phyloP scores from a whole-genome alignment of 2,113 vertebrate genomes.

The Muntiacus reevesi region DNA sequence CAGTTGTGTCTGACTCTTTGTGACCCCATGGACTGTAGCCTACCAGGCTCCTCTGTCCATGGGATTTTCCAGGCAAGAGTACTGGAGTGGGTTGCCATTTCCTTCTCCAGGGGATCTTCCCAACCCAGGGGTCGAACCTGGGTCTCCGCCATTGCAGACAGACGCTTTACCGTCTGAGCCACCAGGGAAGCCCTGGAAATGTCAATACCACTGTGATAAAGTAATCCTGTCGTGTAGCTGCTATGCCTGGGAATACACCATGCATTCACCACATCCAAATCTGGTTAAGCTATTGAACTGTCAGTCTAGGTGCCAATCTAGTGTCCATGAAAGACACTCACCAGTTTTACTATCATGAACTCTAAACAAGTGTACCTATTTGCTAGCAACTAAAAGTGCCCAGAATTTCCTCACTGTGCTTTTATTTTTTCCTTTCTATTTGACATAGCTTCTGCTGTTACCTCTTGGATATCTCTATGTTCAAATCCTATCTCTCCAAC shows the following conservation, averaged over 20 bases:
- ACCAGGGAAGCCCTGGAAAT: neutral
- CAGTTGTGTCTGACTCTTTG: too few species aligned
- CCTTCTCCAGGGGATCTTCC: too few species aligned
- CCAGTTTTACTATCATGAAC: neutral
- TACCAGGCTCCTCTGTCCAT: too few species aligned
- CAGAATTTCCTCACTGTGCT: neutral
- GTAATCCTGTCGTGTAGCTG: neutral
- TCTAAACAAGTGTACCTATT: neutral
- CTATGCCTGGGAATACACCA: neutral
- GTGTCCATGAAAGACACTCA: neutral
- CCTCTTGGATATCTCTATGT: neutral
- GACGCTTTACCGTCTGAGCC: too few species aligned
- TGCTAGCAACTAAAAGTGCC: neutral
- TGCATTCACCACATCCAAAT: neutral
- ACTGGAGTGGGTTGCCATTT: too few species aligned
- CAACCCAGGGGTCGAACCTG: too few species aligned
- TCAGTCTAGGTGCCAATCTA: neutral
- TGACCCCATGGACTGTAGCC: too few species aligned
- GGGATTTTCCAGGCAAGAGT: too few species aligned
- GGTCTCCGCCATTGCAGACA: too few species aligned
- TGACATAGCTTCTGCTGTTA: neutral
- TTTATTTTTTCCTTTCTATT: neutral
- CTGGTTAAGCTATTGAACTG: neutral
- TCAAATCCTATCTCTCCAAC: neutral
- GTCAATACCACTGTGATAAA: neutral